These are phyloP conservation scores for Bombus confusus DNA, from an alignment of 1,140 invertebrate genomes.

Conservation along the genomic window DNA sequence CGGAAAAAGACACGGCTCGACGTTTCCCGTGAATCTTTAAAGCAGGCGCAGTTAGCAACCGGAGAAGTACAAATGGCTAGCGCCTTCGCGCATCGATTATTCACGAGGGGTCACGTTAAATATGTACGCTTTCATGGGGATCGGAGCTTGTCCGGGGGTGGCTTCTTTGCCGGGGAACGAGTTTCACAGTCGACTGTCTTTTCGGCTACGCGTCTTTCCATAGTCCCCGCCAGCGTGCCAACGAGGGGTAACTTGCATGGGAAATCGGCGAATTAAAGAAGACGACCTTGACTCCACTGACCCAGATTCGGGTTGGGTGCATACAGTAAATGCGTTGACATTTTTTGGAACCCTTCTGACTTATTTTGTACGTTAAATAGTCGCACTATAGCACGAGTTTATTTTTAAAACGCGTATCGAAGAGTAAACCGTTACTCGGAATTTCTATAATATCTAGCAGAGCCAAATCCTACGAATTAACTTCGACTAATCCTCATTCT, in stretches of 20 bases:
- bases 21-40: slow-evolving; percentile 67
- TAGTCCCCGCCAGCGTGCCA: not conserved
- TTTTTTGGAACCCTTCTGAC: not conserved
- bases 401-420: too few species aligned
- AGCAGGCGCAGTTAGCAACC: slow-evolving; percentile 69
- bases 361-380: not conserved
- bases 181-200: slow-evolving; percentile 57
- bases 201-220: slow-evolving; percentile 28
- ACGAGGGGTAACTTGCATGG: slow-evolving; percentile 54
- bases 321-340: slow-evolving; percentile 1
- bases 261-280: slow-evolving; percentile 68
- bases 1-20: slow-evolving; percentile 56
- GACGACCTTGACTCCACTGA: slow-evolving; percentile 60
- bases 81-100: slow-evolving; percentile 71
- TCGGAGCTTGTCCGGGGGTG: slow-evolving; percentile 36
- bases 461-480: not conserved
- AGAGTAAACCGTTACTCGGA: too few species aligned
- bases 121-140: slow-evolving; percentile 65
- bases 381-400: too few species aligned
- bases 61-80: slow-evolving; percentile 74
- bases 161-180: slow-evolving; percentile 38
- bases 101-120: slow-evolving; percentile 72
- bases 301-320: slow-evolving; percentile 58
- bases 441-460: too few species aligned
- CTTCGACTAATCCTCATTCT: not conserved